Evolutionary conservation across 92 coral and sea anemone genomes (phyloP).

Genomic region (Phenganax subtilis): DNA sequence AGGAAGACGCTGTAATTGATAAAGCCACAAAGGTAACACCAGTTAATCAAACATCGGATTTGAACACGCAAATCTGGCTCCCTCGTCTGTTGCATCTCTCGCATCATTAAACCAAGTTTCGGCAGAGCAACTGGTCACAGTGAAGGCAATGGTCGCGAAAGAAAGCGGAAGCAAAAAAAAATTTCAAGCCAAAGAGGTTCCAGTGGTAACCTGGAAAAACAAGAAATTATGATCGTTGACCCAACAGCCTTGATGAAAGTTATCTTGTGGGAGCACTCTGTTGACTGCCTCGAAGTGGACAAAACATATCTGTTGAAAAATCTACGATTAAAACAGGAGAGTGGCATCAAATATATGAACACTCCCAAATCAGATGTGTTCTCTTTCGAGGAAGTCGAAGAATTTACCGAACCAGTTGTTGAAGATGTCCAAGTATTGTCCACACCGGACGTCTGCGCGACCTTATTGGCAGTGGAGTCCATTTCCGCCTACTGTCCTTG

Average conservation of each 20-base stretch:
- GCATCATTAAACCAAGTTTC: slow-evolving; percentile 21
- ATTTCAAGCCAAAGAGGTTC: slow-evolving; percentile 10
- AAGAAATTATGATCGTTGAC: slow-evolving; percentile 28
- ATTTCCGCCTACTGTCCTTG: slow-evolving; percentile 14
- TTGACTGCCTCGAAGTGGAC: slow-evolving; percentile 18
- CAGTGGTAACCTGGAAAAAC: slow-evolving; percentile 1
- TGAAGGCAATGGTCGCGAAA: slow-evolving; percentile 13
- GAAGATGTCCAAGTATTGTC: slow-evolving; percentile 15
- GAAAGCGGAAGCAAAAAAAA: slow-evolving; percentile 21
- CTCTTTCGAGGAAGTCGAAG: slow-evolving; percentile 9
- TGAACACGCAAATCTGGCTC: slow-evolving; percentile 8
- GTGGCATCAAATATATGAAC: slow-evolving; percentile 7
- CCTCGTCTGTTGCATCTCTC: slow-evolving; percentile 11
- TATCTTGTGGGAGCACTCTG: slow-evolving; percentile 17
- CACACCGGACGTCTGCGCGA: not conserved
- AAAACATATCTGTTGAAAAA: slow-evolving; percentile 9
- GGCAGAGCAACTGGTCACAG: slow-evolving; percentile 13
- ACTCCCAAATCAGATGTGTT: slow-evolving; percentile 13
- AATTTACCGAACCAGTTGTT: slow-evolving; percentile 13
- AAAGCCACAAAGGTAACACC: slow-evolving; percentile 10
- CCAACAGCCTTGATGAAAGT: slow-evolving; percentile 17
- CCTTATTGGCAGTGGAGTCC: slow-evolving; percentile 21
- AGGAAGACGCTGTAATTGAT: slow-evolving; percentile 20
- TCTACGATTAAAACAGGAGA: slow-evolving; percentile 8
- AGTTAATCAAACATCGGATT: slow-evolving; percentile 12